phyloP scores from a whole-genome alignment of 2,888 invertebrate species.

The Luffia ferchaultella region DNA sequence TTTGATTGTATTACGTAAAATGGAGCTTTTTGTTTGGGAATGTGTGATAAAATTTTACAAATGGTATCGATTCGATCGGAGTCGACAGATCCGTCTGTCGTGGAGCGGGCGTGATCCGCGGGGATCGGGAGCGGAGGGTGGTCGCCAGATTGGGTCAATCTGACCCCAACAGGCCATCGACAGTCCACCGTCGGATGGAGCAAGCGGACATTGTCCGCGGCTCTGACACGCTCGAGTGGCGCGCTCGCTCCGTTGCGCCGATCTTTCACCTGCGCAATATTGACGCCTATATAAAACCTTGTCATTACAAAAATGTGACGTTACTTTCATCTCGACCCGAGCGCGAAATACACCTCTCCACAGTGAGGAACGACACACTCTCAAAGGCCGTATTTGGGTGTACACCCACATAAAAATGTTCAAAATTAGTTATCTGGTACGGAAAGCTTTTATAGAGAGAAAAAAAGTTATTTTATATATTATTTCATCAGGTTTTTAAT shows the following conservation, averaged over 20 bases:
- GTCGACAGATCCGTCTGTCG: not conserved
- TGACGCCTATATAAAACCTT: slow-evolving; percentile 65
- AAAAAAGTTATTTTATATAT: not conserved
- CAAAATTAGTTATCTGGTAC: slow-evolving; percentile 47
- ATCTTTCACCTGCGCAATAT: slow-evolving; percentile 65
- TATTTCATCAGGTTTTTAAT: not conserved
- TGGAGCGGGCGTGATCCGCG: not conserved
- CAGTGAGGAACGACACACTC: slow-evolving; percentile 31
- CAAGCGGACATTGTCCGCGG: slow-evolving; percentile 58
- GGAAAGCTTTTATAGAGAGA: slow-evolving; percentile 15
- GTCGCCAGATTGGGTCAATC: slow-evolving; percentile 5
- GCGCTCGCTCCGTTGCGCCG: slow-evolving; percentile 55
- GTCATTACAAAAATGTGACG: slow-evolving; percentile 56
- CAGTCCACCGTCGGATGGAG: slow-evolving; percentile 39
- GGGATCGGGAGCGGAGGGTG: slow-evolving; percentile 11
- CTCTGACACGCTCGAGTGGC: slow-evolving; percentile 52
- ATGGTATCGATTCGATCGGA: not conserved
- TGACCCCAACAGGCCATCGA: slow-evolving; percentile 25
- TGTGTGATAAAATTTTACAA: not conserved
- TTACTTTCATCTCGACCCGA: slow-evolving; percentile 59
- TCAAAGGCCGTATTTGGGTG: slow-evolving; percentile 37
- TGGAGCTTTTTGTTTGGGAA: not conserved
- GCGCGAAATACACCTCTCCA: slow-evolving; percentile 47
- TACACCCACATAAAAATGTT: slow-evolving; percentile 44
- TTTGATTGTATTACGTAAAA: too few relatives aligned